Conservation (phyloP, 2,113 vertebrate species). For the Scytalopus superciliaris region DNA sequence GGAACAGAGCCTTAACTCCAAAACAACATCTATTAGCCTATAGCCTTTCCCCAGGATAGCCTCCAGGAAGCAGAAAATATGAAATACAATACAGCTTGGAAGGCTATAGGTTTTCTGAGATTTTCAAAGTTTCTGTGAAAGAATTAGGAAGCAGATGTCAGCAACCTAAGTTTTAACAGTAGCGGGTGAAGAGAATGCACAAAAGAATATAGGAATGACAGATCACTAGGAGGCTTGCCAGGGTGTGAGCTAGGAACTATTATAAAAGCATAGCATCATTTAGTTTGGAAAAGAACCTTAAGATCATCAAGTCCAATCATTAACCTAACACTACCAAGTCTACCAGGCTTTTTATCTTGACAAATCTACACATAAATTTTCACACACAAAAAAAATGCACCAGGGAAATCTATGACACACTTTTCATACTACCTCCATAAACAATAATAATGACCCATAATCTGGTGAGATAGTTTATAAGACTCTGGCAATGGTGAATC, state of each 20-base stretch:
- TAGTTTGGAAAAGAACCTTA: background rate
- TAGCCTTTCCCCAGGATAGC: background rate
- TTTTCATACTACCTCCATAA: background rate
- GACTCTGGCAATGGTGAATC: background rate
- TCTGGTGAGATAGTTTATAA: background rate
- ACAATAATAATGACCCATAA: background rate
- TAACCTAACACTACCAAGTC: background rate
- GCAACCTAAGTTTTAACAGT: background rate
- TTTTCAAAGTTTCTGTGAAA: background rate
- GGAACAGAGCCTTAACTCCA: background rate
- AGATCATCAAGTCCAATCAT: background rate
- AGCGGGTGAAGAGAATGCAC: background rate
- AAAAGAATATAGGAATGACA: background rate
- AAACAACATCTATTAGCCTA: background rate
- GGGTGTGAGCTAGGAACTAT: background rate
- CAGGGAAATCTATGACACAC: background rate
- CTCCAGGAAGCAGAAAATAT: background rate
- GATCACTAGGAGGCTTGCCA: background rate
- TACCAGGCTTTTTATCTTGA: background rate
- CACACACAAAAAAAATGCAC: background rate
- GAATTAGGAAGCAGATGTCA: background rate
- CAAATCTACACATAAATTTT: background rate
- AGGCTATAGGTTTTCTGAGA: background rate
- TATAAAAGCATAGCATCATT: background rate
- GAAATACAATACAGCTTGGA: background rate